Evolutionary conservation across 2,888 invertebrate species (phyloP), one percentile per base, ranked within the genome.

Genomic region (Calliscelio sp.): DNA sequence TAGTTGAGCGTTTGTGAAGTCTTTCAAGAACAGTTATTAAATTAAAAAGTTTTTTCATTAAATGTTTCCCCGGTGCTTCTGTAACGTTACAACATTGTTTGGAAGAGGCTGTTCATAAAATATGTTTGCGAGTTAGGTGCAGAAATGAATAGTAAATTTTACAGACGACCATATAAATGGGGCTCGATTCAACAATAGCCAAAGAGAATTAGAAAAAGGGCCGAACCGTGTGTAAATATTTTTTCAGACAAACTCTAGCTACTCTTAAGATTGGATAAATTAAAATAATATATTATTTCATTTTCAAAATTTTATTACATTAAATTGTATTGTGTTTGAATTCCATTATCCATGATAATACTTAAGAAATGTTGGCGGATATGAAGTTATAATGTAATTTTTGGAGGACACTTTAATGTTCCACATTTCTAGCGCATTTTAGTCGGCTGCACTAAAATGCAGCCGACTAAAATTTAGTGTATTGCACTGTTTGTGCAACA

Each of bases 1-100:
- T 44, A 68, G 44, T 49, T 16, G 51, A 44, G 22, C 41, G 61
- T 55, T 61, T 35, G 24, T 22, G 28, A 16, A 65, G 57, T 59
- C 55, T 63, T 38, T 66, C 66, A 35, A 28, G 59, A 51, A 20
- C 41, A 24, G 78, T 78, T 78, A 78, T 78, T 70, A 78, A 70
- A 70, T 70, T 78, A 78, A 78, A 78, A 78, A 78, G 59, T 78
- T 78, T 78, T 78, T 78, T 78, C 78, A 78, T 78, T 70, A 70
- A 78, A 53, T 51, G 70, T 70, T 78, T 68, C 59, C 28, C 16
- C 41, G 24, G 5, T 20, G 74, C 41, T 71, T 57, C 53, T 61
- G 38, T 18, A 53, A 28, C 24, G 35, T 46, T 55, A 57, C 57
- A 66, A 38, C 24, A 68, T 59, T 66, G 46, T 74, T 41, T 59